A percentile compares a stretch with the other conserved stretches of the same genome.
Evolutionary conservation across 2,113 vertebrate genomes (phyloP).

Genomic region (Crotalus tigris): DNA sequence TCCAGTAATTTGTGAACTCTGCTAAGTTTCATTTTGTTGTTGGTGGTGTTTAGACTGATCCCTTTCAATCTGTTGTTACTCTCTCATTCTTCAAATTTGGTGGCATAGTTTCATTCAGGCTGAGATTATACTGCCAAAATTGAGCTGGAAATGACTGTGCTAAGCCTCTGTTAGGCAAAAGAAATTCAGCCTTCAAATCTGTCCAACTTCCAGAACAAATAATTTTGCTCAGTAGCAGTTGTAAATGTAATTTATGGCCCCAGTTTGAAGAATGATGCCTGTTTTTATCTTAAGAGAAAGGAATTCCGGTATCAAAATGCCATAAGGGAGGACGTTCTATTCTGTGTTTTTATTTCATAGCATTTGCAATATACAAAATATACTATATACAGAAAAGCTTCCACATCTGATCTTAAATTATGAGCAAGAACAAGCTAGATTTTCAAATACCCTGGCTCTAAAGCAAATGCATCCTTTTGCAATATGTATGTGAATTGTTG

Average conservation of each 20-base stretch:
- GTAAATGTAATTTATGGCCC: background rate
- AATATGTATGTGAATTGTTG: background rate
- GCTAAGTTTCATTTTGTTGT: background rate
- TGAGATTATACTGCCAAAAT: background rate
- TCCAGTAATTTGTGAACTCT: background rate
- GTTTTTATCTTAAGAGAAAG: background rate
- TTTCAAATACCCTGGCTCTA: background rate
- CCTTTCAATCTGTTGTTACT: background rate
- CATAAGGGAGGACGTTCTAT: background rate
- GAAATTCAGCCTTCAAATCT: background rate
- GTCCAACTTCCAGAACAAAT: background rate
- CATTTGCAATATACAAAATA: background rate
- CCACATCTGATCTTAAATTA: background rate
- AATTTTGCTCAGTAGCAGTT: background rate
- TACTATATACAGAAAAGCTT: background rate
- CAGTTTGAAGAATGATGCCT: background rate
- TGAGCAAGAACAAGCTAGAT: background rate
- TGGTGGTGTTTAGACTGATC: background rate
- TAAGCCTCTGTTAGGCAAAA: background rate
- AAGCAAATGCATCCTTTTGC: background rate
- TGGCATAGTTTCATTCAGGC: background rate
- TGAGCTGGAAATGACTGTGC: background rate
- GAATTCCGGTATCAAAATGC: background rate
- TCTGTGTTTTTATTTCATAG: background rate
- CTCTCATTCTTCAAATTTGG: background rate